Percentiles rank a stretch among this genome's conserved stretches.
These are phyloP conservation scores for Moxostoma hubbsi DNA, from an alignment of 2,797 vertebrate genomes.

Conservation along the genomic window DNA sequence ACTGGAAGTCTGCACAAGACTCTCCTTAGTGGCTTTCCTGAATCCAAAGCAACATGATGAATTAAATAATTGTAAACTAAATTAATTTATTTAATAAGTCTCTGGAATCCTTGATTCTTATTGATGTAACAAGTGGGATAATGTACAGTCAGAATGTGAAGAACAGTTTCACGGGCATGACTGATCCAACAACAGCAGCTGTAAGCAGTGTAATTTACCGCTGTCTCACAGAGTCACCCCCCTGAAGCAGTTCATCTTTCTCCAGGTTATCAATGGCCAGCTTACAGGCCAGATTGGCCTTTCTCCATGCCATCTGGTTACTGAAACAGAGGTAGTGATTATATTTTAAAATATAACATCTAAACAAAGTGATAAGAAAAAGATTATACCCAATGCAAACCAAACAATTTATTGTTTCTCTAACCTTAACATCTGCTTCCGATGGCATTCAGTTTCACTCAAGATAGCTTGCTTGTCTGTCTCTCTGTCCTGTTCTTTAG, in stretches of 20 bases:
- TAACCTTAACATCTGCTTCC: conserved; percentile 92
- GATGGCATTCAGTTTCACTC: conserved; percentile 88
- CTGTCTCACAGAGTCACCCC: conserved; percentile 78
- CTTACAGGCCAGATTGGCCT: conserved; percentile 92
- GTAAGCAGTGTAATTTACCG: conserved; percentile 72
- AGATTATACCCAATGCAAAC: too few relatives aligned
- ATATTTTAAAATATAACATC: neutral
- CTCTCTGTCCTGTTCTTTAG: conserved; percentile 91
- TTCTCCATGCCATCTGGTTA: conserved; percentile 95
- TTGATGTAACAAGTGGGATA: too few relatives aligned
- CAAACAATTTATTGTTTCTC: neutral
- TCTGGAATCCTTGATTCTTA: too few relatives aligned
- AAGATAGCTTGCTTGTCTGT: conserved; percentile 84
- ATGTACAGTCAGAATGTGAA: too few relatives aligned
- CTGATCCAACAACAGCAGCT: neutral
- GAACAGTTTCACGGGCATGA: neutral
- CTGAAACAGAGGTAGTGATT: conserved; percentile 65
- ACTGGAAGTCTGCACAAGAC: conserved; percentile 86
- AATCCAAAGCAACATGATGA: neutral
- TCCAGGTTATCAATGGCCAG: conserved; percentile 89
- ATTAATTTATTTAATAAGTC: too few relatives aligned
- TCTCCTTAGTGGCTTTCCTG: conserved; percentile 90
- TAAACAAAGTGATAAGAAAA: neutral
- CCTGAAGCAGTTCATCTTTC: conserved; percentile 88
- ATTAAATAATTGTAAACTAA: neutral